Percentiles rank a stretch among this genome's conserved stretches.
phyloP scores from a whole-genome alignment of 2,797 vertebrate species.

The Tarsius wallacei region DNA sequence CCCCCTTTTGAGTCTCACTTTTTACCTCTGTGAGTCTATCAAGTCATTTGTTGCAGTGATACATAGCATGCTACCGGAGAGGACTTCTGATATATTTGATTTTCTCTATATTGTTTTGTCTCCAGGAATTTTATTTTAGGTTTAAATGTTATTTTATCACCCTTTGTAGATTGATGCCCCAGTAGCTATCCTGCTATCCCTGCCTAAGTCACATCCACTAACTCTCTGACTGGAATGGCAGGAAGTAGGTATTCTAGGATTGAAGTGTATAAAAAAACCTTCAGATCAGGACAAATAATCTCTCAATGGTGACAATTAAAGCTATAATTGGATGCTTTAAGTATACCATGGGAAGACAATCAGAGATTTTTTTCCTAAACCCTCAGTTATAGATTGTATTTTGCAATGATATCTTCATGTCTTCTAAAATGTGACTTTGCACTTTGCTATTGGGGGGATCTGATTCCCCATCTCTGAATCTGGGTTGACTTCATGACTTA shows the following conservation, averaged over 20 bases:
- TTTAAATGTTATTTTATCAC: background rate
- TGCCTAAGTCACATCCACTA: background rate
- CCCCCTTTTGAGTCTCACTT: background rate
- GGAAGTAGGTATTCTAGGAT: constrained; percentile 8
- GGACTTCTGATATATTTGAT: background rate
- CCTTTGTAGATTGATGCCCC: background rate
- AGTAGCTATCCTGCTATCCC: background rate
- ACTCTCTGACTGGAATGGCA: background rate
- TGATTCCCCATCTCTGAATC: background rate
- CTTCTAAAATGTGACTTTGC: constrained; percentile 48
- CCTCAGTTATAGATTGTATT: background rate
- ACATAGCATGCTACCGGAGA: background rate
- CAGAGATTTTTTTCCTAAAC: background rate
- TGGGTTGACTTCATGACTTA: background rate
- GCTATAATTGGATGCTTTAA: constrained; percentile 1
- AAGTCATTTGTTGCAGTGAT: background rate
- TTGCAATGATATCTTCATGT: background rate
- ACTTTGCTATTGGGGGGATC: background rate
- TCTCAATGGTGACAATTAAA: background rate
- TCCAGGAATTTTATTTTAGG: constrained; percentile 24
- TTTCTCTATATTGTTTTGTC: background rate
- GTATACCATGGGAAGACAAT: background rate
- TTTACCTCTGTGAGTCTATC: background rate
- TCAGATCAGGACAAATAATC: background rate
- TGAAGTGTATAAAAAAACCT: background rate